Evolutionary conservation across 2,888 invertebrate genomes (phyloP).

Genomic region (Macrophya annulata): DNA sequence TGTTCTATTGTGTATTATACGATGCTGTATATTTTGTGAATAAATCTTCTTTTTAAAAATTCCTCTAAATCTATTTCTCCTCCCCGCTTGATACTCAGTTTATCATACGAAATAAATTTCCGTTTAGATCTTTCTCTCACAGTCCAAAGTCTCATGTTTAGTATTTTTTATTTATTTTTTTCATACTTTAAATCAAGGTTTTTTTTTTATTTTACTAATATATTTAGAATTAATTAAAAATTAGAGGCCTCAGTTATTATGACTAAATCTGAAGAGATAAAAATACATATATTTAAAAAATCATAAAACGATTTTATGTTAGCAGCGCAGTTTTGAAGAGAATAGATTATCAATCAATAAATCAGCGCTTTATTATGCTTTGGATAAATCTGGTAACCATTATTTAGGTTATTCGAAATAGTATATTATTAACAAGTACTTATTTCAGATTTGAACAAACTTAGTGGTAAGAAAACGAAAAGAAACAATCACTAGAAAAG

Average conservation of each 20-base stretch:
- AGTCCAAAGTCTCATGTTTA: conserved; percentile 9
- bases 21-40: conserved; percentile 64
- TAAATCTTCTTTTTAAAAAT: conserved; percentile 64
- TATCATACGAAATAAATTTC: not conserved
- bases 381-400: conserved; percentile 27
- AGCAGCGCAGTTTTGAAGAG: not conserved
- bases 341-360: not conserved
- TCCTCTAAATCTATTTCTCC: not conserved
- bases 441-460: not conserved
- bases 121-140: not conserved
- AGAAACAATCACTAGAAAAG: not conserved
- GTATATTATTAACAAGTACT: not conserved
- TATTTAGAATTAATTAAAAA: not conserved
- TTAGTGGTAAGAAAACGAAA: not conserved
- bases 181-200: not conserved
- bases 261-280: not conserved
- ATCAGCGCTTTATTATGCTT: not conserved
- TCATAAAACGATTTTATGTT: not conserved
- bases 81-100: not conserved
- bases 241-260: not conserved
- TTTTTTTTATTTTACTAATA: not conserved
- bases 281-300: not conserved
- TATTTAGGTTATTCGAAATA: not conserved
- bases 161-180: not conserved
- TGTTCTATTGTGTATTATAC: conserved; percentile 35